Conservation (phyloP, 2,797 vertebrate genomes). For the Spheniscus humboldti region DNA sequence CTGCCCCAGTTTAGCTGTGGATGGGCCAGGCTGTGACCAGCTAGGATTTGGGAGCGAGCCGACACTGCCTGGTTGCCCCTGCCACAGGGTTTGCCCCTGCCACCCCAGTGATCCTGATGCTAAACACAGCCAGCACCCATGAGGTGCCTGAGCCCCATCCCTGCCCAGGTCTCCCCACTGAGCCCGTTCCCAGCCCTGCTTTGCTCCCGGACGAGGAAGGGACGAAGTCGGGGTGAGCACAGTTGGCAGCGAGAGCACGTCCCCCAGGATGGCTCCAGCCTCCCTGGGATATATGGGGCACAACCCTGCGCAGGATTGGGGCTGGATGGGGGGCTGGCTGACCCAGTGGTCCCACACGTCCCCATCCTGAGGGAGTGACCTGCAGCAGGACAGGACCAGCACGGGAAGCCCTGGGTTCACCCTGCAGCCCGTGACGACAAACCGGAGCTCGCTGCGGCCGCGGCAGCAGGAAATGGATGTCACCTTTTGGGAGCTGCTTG, state of each 20-base stretch:
- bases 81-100: not conserved
- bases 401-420: not conserved
- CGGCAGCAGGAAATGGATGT: constrained; percentile 23
- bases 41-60: not conserved
- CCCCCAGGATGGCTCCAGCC: not conserved
- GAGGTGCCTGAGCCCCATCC: not conserved
- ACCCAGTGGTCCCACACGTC: not conserved
- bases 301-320: not conserved
- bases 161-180: not conserved
- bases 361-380: not conserved
- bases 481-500: not conserved
- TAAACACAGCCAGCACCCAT: not conserved
- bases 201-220: not conserved
- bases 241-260: not conserved
- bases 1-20: not conserved
- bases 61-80: not conserved
- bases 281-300: not conserved
- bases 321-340: not conserved
- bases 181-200: not conserved
- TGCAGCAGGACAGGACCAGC: not conserved
- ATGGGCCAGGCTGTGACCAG: not conserved
- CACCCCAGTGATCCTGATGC: not conserved
- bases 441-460: not conserved
- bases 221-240: not conserved
- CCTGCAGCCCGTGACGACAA: not conserved